phyloP scores from a whole-genome alignment of 2,113 vertebrate species.

The Isichthys henryi region DNA sequence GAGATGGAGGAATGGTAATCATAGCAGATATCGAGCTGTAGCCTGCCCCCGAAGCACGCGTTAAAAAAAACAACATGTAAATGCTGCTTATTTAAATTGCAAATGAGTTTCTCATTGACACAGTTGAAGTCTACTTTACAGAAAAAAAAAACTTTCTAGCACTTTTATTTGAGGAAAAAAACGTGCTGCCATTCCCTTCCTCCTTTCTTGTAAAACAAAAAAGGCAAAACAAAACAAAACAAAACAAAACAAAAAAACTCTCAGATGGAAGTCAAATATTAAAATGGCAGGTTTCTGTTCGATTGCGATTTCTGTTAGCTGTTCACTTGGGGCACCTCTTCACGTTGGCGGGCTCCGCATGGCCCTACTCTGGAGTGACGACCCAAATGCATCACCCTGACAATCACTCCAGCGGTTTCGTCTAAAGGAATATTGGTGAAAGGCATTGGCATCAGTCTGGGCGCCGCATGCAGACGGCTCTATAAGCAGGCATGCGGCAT shows the following conservation, averaged over 20 bases:
- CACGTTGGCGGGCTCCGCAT: neutral
- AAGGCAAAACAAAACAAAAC: neutral
- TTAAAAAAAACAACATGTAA: constrained; percentile 16
- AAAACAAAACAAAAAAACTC: neutral
- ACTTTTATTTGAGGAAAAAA: neutral
- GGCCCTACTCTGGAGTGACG: neutral
- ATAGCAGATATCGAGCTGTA: neutral
- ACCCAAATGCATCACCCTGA: neutral
- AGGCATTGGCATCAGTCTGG: neutral
- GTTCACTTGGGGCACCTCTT: neutral
- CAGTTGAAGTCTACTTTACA: neutral
- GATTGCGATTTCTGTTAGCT: neutral
- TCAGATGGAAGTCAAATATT: neutral
- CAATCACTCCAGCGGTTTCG: neutral
- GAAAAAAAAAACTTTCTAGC: constrained; percentile 1
- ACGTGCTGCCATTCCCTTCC: neutral
- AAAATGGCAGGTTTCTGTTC: neutral
- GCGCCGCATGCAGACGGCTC: neutral
- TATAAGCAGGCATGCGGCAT: neutral
- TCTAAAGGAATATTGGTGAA: neutral
- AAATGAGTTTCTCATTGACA: constrained; percentile 5
- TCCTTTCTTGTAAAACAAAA: neutral
- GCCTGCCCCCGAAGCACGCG: constrained; percentile 7
- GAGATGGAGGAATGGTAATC: constrained; percentile 19
- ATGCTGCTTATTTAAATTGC: constrained; percentile 22